Base-by-base conservation (phyloP, 2,797 vertebrate genomes). In the Fistularia tabacaria region DNA sequence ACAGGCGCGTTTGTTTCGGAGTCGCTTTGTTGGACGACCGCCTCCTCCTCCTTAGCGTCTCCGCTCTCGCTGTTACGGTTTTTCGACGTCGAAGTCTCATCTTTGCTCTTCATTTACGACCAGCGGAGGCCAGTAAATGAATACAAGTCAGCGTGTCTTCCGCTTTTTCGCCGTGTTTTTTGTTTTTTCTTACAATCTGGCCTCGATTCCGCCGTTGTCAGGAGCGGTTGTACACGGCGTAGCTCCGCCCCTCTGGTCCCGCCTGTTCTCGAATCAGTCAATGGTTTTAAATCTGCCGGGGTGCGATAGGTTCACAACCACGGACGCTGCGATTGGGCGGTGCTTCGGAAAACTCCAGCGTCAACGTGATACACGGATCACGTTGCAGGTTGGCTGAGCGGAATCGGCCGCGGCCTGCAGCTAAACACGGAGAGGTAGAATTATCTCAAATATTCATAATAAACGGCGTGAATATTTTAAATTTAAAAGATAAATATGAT, bases 11-110 rank as follows among this genome's bases (percentile, higher is more conserved):
- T 43, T 38, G 66, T 52, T 41, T 74, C 25, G 67, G 55, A 1
- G 61, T 71, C 41, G 62, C 59, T 59, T 57, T 75, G 52, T 39
- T 12, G 47, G 57, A 6, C 47, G 36, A 65, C 49, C 52, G 71
- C 10, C 64, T 71, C 12, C 13, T 71, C 12, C 5, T 70, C 38
- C 13, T 55, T 64, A 79, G 74, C 3, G 76, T 74, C 54, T 79
- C 78, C 14, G 48, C 6, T 12, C 49, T 51, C 1, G 54, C 1
- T 0, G 55, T 1, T 3, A 83, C 39, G 6, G 38, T 75, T 59
- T 50, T 84, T 1, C 82, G 74, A 64, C 90, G 90, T 39, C 91
- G 68, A 1, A 92, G 88, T 75, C 80, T 89, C 90, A 92, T 92
- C 44, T 73, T 42, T 9, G 1, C 10, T 36, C 10, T 46, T 69